These are phyloP conservation scores for Ellobium chinense DNA, from an alignment of 2,888 invertebrate genomes.

Conservation along the genomic window DNA sequence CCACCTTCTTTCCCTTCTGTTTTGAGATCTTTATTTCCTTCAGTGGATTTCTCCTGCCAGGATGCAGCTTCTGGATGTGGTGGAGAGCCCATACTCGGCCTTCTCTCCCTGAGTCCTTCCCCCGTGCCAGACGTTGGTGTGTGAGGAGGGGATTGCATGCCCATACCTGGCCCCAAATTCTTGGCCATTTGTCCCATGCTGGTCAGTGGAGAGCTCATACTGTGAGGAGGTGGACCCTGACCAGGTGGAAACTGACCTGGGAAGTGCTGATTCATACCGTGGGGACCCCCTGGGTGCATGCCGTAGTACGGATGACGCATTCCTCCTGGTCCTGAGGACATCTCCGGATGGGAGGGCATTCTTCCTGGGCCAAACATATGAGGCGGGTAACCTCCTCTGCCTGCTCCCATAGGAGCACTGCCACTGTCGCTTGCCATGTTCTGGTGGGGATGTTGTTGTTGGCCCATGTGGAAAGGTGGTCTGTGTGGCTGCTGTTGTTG, in stretches of 20 bases:
- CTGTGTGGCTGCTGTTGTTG: background rate
- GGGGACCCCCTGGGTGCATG: slow-evolving; percentile 26
- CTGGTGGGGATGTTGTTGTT: background rate
- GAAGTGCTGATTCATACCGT: slow-evolving; percentile 25
- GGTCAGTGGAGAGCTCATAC: slow-evolving; percentile 42
- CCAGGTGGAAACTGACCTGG: slow-evolving; percentile 29
- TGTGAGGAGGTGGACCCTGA: background rate
- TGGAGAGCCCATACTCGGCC: slow-evolving; percentile 28
- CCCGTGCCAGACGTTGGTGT: background rate
- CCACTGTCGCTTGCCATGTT: background rate
- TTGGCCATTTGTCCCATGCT: slow-evolving; percentile 51
- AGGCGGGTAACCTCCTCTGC: background rate
- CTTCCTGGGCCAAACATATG: slow-evolving; percentile 6
- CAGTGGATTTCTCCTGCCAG: slow-evolving; percentile 15
- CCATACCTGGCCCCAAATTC: slow-evolving; percentile 19
- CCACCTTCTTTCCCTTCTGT: background rate
- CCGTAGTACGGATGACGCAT: slow-evolving; percentile 28
- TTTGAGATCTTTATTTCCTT: background rate
- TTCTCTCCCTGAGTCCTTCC: slow-evolving; percentile 5
- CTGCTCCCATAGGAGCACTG: background rate
- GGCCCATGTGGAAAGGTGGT: slow-evolving; percentile 21
- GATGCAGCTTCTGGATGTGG: background rate
- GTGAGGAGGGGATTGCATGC: slow-evolving; percentile 23
- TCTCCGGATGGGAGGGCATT: background rate
- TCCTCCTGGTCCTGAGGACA: background rate